Base-by-base conservation (phyloP, 2,113 vertebrate genomes). In the Atractosteus spatula region DNA sequence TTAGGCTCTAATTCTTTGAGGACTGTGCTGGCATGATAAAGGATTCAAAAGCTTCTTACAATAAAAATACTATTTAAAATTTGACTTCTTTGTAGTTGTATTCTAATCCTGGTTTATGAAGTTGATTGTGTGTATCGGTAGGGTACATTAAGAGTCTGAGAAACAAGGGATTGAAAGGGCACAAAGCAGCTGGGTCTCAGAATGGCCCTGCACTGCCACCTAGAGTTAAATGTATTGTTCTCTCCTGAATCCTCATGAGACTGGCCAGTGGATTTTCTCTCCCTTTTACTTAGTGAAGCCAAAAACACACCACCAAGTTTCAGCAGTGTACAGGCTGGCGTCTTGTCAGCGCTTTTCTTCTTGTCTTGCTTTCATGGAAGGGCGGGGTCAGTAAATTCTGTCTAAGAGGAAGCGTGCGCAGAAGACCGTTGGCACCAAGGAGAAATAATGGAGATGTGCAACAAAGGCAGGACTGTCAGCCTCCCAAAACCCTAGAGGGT, bases 391-490 rank as follows among this genome's bases (percentile, higher is more conserved):
- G 47, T 51, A 51, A 51, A 51, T 51, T 7, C 47, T 51, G 5
- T 51, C 47, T 51, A 51, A 51, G 76, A 59, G 75, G 76, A 76
- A 75, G 66, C 29, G 56, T 55, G 56, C 76, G 69, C 51, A 72
- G 76, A 79, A 79, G 64, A 74, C 16, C 74, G 71, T 78, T 79
- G 76, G 83, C 71, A 73, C 83, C 74, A 70, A 74, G 80, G 74
- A 80, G 86, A 88, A 80, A 89, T 85, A 88, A 89, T 80, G 86
- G 89, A 83, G 78, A 85, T 75, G 80, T 55, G 55, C 87, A 72
- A 87, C 88, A 86, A 90, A 89, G 82, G 75, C 80, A 86, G 76
- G 70, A 82, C 83, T 91, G 83, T 90, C 88, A 91, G 83, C 77
- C 87, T 83, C 76, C 82, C 73, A 68, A 77, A 77, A 82, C 80